Evolutionary conservation across 2,113 vertebrate genomes (phyloP).

Genomic region (Cyprinus carpio): DNA sequence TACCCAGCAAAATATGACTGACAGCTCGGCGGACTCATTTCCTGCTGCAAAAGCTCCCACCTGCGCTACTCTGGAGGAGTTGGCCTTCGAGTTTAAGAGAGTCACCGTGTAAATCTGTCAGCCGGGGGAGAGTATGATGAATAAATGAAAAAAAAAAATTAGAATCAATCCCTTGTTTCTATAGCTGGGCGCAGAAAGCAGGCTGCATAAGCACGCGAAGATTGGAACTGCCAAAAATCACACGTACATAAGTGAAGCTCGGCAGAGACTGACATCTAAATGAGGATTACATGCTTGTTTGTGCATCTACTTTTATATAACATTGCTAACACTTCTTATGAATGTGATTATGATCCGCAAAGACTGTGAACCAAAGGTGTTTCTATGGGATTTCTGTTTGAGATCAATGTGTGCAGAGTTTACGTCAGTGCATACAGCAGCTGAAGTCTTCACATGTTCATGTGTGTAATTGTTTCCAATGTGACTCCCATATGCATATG

Average conservation of each 20-base stretch:
- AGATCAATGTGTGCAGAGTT: background rate
- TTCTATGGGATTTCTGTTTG: constrained; percentile 9
- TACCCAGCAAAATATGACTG: constrained; percentile 44
- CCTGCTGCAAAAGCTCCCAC: constrained; percentile 42
- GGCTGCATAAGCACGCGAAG: background rate
- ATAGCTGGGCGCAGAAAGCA: constrained; percentile 49
- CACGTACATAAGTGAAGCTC: constrained; percentile 55
- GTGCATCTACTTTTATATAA: constrained; percentile 22
- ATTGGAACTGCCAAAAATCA: constrained; percentile 63
- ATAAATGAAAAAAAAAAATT: constrained; percentile 46
- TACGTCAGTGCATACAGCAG: background rate
- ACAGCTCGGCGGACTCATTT: constrained; percentile 49
- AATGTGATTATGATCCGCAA: constrained; percentile 8
- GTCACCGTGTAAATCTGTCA: constrained; percentile 50
- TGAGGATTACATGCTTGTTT: background rate
- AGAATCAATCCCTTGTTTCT: constrained; percentile 52
- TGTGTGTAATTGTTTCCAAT: background rate
- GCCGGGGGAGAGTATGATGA: constrained; percentile 44
- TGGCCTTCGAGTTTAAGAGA: background rate
- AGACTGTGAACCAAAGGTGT: background rate
- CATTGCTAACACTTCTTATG: constrained; percentile 16
- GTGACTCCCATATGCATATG: constrained; percentile 32
- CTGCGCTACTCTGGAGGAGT: constrained; percentile 24
- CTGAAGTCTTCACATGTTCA: background rate
- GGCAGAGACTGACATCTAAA: constrained; percentile 36